phyloP scores from a whole-genome alignment of 92 coral and sea anemone genomes.

The Parazoanthus darwini region DNA sequence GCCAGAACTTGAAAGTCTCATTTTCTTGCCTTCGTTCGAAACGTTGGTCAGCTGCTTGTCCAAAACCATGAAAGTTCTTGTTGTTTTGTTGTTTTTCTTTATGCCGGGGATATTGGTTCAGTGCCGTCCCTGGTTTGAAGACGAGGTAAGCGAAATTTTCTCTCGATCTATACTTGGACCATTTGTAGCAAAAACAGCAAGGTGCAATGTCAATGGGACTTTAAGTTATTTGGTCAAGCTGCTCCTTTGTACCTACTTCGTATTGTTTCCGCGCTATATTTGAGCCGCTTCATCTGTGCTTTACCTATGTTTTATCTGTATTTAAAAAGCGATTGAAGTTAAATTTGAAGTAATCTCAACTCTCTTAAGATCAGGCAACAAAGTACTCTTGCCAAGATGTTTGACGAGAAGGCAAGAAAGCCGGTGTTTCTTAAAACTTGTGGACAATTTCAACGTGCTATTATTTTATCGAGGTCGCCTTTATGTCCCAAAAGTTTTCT shows the following conservation, averaged over 20 bases:
- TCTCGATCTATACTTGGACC: no score
- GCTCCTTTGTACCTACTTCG: not conserved
- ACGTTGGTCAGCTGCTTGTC: not conserved
- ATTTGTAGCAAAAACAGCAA: not conserved
- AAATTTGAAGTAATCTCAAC: not conserved
- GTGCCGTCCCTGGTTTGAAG: not conserved
- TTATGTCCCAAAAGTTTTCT: not conserved
- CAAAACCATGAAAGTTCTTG: not conserved
- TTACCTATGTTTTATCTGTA: not conserved
- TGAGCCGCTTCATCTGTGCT: not conserved
- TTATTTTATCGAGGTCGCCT: not conserved
- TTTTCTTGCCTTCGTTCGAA: not conserved
- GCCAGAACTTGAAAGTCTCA: not conserved
- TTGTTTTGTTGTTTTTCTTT: not conserved
- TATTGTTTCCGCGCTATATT: not conserved
- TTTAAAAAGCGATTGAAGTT: not conserved
- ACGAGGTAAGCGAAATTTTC: not conserved
- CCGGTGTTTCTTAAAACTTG: no score
- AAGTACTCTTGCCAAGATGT: not conserved
- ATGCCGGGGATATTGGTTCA: not conserved
- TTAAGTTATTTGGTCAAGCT: not conserved
- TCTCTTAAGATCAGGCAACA: not conserved
- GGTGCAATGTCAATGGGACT: not conserved
- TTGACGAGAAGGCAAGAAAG: not conserved
- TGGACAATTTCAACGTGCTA: not conserved